These are phyloP conservation scores for Cantharis lateralis DNA, from an alignment of 2,888 invertebrate species.

Conservation along the genomic window DNA sequence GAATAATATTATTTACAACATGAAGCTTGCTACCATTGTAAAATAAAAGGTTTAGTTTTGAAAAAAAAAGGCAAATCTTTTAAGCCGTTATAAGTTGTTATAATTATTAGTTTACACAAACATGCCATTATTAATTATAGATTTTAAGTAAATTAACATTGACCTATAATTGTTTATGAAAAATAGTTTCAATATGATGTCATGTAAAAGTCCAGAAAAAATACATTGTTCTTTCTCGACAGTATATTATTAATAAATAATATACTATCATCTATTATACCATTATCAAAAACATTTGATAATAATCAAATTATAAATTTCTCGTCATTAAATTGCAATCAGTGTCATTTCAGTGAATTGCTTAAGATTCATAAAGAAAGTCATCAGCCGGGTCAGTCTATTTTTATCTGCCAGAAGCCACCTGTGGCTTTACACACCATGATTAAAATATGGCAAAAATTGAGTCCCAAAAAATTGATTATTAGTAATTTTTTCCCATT, in stretches of 20 bases:
- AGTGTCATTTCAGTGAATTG: slow-evolving; percentile 15
- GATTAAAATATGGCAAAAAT: neutral
- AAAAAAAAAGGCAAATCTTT: slow-evolving; percentile 24
- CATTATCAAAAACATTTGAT: no score
- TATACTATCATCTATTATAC: no score
- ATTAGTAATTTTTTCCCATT: neutral
- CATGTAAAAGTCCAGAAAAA: neutral
- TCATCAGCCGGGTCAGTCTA: slow-evolving; percentile 55
- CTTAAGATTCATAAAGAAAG: slow-evolving; percentile 40
- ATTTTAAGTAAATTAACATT: slow-evolving; percentile 10
- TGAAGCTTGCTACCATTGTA: slow-evolving; percentile 28
- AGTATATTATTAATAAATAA: neutral
- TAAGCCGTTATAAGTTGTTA: slow-evolving; percentile 25
- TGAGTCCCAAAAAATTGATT: neutral
- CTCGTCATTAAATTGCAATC: slow-evolving; percentile 22
- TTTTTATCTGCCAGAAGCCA: slow-evolving; percentile 41
- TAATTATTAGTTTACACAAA: slow-evolving; percentile 28
- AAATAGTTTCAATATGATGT: slow-evolving; percentile 14
- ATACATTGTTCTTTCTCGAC: slow-evolving; percentile 6
- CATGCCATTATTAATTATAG: slow-evolving; percentile 23
- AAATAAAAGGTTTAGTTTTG: slow-evolving; percentile 20
- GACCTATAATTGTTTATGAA: slow-evolving; percentile 11
- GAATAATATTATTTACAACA: slow-evolving; percentile 25
- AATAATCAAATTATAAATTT: slow-evolving; percentile 16
- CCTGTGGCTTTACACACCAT: slow-evolving; percentile 44